Conservation (phyloP, 2,113 vertebrate species). For the Sorex araneus region DNA sequence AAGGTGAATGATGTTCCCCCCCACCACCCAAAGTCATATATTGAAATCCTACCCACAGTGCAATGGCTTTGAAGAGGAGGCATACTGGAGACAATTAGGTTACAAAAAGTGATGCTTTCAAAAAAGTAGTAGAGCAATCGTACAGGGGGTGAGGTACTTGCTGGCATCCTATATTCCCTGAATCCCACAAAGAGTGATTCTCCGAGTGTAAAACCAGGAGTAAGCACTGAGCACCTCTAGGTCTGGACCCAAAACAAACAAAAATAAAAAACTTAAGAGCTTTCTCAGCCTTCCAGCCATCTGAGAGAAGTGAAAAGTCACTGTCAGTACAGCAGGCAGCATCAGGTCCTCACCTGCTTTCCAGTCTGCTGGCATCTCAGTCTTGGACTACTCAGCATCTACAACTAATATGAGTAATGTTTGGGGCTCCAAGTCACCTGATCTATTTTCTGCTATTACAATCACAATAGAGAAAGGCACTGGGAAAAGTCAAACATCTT, state of each 20-base stretch:
- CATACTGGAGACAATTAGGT: background rate
- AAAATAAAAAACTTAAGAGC: background rate
- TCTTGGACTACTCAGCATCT: background rate
- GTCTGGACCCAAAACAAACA: too few species aligned
- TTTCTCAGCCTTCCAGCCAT: background rate
- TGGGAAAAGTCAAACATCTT: background rate
- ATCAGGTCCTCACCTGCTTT: background rate
- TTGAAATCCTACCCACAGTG: background rate
- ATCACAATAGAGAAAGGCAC: constrained; percentile 7
- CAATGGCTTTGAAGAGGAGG: background rate
- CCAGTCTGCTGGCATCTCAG: background rate
- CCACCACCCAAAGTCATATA: background rate
- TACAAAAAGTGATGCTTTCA: background rate
- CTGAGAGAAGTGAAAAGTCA: background rate
- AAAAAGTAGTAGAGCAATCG: too few species aligned
- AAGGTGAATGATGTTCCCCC: background rate
- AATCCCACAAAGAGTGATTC: background rate
- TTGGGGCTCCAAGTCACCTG: background rate
- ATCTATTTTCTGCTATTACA: background rate
- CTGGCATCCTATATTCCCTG: too few species aligned
- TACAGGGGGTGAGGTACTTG: too few species aligned
- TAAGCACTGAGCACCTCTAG: too few species aligned
- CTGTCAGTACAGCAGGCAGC: background rate
- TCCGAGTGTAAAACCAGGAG: too few species aligned
- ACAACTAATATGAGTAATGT: background rate